These are phyloP conservation scores for Craterocephalus amniculus DNA, from an alignment of 2,797 vertebrate genomes.

Conservation along the genomic window DNA sequence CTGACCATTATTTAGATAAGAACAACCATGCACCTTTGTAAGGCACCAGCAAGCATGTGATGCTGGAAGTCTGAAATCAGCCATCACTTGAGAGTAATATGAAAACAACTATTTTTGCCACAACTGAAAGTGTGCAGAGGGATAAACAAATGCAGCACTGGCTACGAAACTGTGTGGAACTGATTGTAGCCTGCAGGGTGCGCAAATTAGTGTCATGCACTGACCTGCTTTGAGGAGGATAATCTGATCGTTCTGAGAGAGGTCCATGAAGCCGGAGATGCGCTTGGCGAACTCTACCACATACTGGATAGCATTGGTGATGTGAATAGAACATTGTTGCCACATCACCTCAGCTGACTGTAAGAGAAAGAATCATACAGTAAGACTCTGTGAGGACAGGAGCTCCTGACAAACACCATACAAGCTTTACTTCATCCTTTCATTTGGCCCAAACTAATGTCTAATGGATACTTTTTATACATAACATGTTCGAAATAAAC, in stretches of 20 bases:
- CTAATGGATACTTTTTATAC: too few relatives aligned
- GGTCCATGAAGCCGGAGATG: slow-evolving; percentile 93
- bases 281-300: slow-evolving; percentile 95
- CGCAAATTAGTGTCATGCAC: slow-evolving; percentile 36
- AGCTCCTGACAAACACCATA: not conserved
- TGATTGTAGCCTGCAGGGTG: slow-evolving; percentile 5
- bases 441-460: not conserved
- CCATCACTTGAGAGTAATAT: slow-evolving; percentile 8
- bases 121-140: not conserved
- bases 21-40: slow-evolving; percentile 12
- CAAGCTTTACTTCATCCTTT: not conserved
- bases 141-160: slow-evolving; percentile 18
- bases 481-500: too few relatives aligned
- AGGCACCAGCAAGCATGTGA: slow-evolving; percentile 50
- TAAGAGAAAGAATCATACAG: slow-evolving; percentile 29
- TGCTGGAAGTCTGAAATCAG: slow-evolving; percentile 20
- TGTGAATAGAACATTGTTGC: slow-evolving; percentile 90
- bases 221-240: slow-evolving; percentile 95
- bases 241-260: slow-evolving; percentile 95
- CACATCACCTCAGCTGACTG: slow-evolving; percentile 92
- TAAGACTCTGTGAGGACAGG: not conserved
- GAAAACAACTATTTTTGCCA: slow-evolving; percentile 30
- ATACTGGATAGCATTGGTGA: slow-evolving; percentile 94
- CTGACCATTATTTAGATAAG: slow-evolving; percentile 25
- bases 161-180: not conserved